phyloP scores from a whole-genome alignment of 2,888 invertebrate species.

The Myopa tessellatipennis region DNA sequence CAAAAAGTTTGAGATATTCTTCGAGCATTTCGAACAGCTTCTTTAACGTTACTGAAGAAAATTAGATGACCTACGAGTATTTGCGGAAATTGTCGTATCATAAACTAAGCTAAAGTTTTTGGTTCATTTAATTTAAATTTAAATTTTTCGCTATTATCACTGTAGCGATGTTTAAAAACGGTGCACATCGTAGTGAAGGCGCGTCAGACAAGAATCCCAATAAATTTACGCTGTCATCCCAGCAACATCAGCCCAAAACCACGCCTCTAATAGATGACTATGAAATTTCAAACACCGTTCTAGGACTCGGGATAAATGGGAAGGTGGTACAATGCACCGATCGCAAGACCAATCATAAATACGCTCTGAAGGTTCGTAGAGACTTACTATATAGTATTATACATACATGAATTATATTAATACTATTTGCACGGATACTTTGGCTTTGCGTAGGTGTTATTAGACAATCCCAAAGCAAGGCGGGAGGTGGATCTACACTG shows the following conservation, averaged over 20 bases:
- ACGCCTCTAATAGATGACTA: constrained; percentile 90
- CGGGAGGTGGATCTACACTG: constrained; percentile 97
- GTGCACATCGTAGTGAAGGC: constrained; percentile 10
- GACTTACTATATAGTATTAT: not conserved
- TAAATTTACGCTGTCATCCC: not conserved
- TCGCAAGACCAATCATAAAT: constrained; percentile 80
- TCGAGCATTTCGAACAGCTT: too few species aligned
- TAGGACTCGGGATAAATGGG: constrained; percentile 97
- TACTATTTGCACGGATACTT: not conserved
- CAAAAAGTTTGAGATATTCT: not conserved
- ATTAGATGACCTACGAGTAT: too few species aligned
- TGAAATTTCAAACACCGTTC: constrained; percentile 89
- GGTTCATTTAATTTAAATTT: not conserved
- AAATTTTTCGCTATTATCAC: not conserved
- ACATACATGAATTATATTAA: not conserved
- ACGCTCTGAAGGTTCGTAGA: constrained; percentile 85
- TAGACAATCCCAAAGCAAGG: constrained; percentile 92
- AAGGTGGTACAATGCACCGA: constrained; percentile 96
- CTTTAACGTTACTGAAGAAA: not conserved
- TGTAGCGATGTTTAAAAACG: constrained; percentile 21
- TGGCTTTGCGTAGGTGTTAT: constrained; percentile 74
- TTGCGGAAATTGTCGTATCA: too few species aligned
- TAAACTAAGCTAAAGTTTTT: not conserved
- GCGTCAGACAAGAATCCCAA: constrained; percentile 11
- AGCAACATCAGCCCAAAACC: constrained; percentile 73